Base-by-base conservation (phyloP, 2,888 invertebrate species). In the Hypomecis atomaria region DNA sequence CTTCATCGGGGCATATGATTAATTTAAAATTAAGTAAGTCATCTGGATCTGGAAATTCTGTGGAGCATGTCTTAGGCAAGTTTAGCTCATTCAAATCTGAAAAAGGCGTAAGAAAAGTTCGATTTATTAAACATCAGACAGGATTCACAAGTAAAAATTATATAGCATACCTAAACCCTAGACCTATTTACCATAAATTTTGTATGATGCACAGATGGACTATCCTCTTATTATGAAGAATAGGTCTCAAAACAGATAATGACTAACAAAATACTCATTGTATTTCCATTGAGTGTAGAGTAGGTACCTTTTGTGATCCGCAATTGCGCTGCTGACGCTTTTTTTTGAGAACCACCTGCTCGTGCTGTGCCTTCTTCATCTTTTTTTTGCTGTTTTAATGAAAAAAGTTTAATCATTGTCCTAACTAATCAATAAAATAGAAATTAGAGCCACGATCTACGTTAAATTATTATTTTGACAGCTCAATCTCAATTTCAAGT, bases 341-440 rank as follows among this genome's bases (percentile, higher is more conserved):
- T 98, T 93, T 98, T 98, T 89, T 97, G 97, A 77, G 97, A 96
- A 74, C 92, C 92, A 67, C 92, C 93, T 70, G 91, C 90, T 82
- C 93, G 86, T 68, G 93, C 86, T 71, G 95, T 95, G 78, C 96
- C 95, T 89, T 97, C 98, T 83, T 98, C 98, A 95, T 99, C 98
- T 94, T 99, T 99, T 94, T 98, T 98, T 93, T 99, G 98, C 94
- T 99, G 98, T 94, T 99, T 99, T 86, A 99, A 94, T 77, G 99
- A 98, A 95, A 99, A 99, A 93, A 99, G 95, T 95, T 98, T 99
- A 90, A 99, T 98, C 99, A 99, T 99, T 88, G 86, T 92, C 88
- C 87, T 92, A 89, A 84, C 86, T 87, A 86, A 86, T 88, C 85
- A 80, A 84, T 86, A 84, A 83, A 85, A 86, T 85, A 81, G 78